A percentile compares a stretch with the other conserved stretches of the same genome.
Conservation (phyloP, 2,113 vertebrate genomes). For the Cercopithecus mona region DNA sequence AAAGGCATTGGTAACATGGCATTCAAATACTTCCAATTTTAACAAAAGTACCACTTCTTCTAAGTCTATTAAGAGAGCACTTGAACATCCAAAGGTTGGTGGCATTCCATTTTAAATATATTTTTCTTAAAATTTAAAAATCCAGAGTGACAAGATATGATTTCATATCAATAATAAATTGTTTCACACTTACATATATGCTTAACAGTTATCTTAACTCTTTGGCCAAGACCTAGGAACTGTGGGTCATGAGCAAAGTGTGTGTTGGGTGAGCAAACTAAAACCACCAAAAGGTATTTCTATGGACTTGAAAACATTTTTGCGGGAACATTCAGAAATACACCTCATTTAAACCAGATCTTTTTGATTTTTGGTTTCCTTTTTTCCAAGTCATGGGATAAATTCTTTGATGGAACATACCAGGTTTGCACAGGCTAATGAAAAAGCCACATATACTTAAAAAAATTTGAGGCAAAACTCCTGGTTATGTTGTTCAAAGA, state of each 20-base stretch:
- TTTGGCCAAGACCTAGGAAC: background rate
- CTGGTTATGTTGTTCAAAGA: slow-evolving; percentile 73
- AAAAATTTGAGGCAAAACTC: slow-evolving; percentile 68
- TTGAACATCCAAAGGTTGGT: background rate
- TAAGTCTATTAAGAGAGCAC: background rate
- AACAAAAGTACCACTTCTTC: background rate
- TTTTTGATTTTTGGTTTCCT: slow-evolving; percentile 77
- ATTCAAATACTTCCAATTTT: background rate
- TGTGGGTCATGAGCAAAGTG: slow-evolving; percentile 55
- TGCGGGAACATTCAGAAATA: slow-evolving; percentile 72
- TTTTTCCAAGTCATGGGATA: slow-evolving; percentile 76
- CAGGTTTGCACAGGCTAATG: slow-evolving; percentile 73
- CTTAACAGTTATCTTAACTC: background rate
- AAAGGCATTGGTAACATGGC: background rate
- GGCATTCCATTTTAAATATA: background rate
- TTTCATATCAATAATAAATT: background rate
- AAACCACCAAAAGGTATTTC: slow-evolving; percentile 66
- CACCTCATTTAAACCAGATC: slow-evolving; percentile 75
- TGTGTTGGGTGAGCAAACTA: slow-evolving; percentile 68
- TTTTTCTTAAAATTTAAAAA: background rate
- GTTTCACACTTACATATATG: background rate
- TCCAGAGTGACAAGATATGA: background rate
- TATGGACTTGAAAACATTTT: slow-evolving; percentile 77
- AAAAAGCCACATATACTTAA: slow-evolving; percentile 67
- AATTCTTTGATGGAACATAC: slow-evolving; percentile 78